These are phyloP conservation scores for Amblyraja radiata DNA, from an alignment of 2,797 vertebrate species.

Conservation along the genomic window DNA sequence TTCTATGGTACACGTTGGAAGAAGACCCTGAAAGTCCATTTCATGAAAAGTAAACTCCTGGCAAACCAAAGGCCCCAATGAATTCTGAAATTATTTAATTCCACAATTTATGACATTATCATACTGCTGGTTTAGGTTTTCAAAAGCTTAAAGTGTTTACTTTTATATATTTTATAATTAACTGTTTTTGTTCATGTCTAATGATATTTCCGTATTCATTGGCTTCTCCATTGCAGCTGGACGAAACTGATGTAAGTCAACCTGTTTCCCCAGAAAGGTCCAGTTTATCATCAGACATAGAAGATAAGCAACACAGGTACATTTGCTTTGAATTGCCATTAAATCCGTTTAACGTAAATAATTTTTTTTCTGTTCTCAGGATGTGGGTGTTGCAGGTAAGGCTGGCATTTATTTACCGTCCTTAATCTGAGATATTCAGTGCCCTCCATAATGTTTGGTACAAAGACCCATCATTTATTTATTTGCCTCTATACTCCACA, in stretches of 20 bases:
- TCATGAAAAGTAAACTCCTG: neutral
- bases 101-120: neutral
- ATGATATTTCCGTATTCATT: neutral
- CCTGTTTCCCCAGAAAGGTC: neutral
- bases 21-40: neutral
- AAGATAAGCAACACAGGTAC: neutral
- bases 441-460: no score
- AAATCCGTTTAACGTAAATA: neutral
- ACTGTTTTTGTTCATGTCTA: neutral
- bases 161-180: neutral
- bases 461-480: no score
- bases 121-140: neutral
- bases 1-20: no score
- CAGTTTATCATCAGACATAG: no score
- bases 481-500: no score
- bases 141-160: neutral
- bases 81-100: neutral
- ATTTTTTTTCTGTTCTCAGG: neutral
- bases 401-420: neutral
- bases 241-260: neutral
- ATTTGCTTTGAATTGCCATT: neutral
- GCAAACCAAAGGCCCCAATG: neutral
- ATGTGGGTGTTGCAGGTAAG: neutral
- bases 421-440: neutral
- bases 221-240: neutral